Percentiles rank a stretch among this genome's conserved stretches.
Conservation (phyloP, 2,797 vertebrate species). For the Crocodylus rhombifer region DNA sequence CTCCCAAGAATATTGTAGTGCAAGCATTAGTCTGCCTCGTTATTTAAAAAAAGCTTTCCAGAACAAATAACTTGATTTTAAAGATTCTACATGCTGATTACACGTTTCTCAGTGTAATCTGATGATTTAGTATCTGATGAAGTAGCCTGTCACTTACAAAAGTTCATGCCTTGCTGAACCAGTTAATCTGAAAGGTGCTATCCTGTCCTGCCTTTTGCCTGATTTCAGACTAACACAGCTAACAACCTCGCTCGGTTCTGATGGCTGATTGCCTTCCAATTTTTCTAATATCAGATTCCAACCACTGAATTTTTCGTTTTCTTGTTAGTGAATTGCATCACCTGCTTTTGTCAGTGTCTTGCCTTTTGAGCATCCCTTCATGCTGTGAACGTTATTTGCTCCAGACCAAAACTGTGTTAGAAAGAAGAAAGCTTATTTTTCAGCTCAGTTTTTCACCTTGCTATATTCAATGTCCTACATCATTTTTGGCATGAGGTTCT, state of each 20-base stretch:
- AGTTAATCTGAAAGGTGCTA: too few relatives aligned
- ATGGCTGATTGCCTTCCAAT: neutral
- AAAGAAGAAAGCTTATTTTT: neutral
- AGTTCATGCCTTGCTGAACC: too few relatives aligned
- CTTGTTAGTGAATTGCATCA: neutral
- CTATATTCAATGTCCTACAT: neutral
- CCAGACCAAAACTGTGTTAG: neutral
- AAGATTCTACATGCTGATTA: neutral
- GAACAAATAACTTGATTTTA: neutral
- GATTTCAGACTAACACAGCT: too few relatives aligned
- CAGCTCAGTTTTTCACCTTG: neutral
- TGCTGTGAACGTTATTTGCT: neutral
- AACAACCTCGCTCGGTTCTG: accelerated
- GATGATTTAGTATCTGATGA: too few relatives aligned
- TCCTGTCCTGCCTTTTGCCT: too few relatives aligned
- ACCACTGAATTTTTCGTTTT: neutral
- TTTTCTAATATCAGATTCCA: constrained; percentile 3
- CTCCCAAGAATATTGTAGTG: neutral
- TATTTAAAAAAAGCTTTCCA: neutral
- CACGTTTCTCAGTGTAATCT: neutral
- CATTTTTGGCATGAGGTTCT: accelerated
- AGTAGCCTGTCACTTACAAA: too few relatives aligned
- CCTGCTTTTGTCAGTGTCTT: constrained; percentile 18
- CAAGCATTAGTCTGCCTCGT: neutral
- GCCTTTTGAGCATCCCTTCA: neutral